Percentiles rank a stretch among this genome's conserved stretches.
phyloP scores from a whole-genome alignment of 2,797 vertebrate species.

The Chrosomus eos region DNA sequence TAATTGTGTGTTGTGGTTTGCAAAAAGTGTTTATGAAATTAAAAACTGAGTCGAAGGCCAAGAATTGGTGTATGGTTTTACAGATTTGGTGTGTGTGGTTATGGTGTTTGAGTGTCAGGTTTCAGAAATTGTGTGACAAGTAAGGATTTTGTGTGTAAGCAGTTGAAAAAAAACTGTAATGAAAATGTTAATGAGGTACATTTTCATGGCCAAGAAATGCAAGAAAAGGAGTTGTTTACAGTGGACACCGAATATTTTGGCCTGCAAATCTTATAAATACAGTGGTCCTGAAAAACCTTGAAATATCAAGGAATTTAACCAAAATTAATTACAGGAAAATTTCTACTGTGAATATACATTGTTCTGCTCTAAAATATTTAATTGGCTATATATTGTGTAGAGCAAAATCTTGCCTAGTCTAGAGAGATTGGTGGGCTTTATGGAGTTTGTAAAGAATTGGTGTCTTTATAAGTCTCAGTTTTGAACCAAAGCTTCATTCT shows the following conservation, averaged over 20 bases:
- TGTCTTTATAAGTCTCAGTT: neutral
- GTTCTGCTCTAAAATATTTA: neutral
- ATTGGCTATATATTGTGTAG: neutral
- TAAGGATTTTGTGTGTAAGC: no score
- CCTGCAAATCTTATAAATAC: neutral
- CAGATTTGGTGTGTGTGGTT: no score
- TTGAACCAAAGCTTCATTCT: constrained; percentile 3
- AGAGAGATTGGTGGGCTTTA: neutral
- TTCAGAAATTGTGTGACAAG: no score
- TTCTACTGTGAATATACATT: neutral
- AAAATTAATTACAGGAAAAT: neutral
- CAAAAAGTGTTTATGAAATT: no score
- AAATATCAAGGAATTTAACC: neutral
- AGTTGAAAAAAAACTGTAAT: neutral
- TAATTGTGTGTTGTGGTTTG: no score
- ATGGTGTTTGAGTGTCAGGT: no score
- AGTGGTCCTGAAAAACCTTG: neutral
- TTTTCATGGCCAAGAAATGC: neutral
- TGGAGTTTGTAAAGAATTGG: neutral
- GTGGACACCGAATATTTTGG: neutral
- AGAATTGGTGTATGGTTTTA: no score
- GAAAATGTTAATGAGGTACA: neutral
- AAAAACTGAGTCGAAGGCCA: no score
- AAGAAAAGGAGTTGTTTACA: neutral
- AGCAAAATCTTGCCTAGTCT: neutral